Percentiles rank a stretch among this genome's conserved stretches.
These are phyloP conservation scores for Pseudorhombus dupliciocellatus DNA, from an alignment of 2,113 vertebrate species.

Conservation along the genomic window DNA sequence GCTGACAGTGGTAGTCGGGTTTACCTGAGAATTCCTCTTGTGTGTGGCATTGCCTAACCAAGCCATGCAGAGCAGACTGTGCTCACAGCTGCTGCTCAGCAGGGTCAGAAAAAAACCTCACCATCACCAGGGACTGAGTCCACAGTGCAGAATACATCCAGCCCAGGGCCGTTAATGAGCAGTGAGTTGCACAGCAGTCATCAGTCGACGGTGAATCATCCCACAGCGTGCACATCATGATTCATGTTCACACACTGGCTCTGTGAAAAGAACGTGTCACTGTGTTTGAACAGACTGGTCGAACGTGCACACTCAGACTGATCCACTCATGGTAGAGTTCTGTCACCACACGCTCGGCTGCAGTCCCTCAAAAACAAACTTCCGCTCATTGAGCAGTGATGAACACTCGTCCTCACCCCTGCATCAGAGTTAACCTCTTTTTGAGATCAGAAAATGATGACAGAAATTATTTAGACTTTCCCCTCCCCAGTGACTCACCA, in stretches of 20 bases:
- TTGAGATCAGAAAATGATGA: constrained; percentile 22
- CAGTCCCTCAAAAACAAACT: constrained; percentile 26
- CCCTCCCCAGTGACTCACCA: neutral
- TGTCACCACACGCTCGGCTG: neutral
- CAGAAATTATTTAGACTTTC: constrained; percentile 14
- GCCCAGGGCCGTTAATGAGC: constrained; percentile 12
- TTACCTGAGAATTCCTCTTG: constrained; percentile 35
- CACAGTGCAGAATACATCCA: constrained; percentile 22
- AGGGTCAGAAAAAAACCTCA: constrained; percentile 29
- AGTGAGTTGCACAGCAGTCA: constrained; percentile 29
- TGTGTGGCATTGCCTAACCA: constrained; percentile 22
- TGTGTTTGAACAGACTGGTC: constrained; percentile 24
- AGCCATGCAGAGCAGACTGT: constrained; percentile 18
- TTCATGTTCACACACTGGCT: constrained; percentile 32
- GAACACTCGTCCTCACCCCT: constrained; percentile 6
- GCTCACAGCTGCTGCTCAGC: constrained; percentile 12
- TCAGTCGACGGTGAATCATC: constrained; percentile 50
- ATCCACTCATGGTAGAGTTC: neutral
- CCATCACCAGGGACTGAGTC: constrained; percentile 16
- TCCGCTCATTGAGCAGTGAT: constrained; percentile 38
- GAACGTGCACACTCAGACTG: neutral
- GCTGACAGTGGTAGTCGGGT: constrained; percentile 13
- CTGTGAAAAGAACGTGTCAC: constrained; percentile 11
- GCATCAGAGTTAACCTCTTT: neutral
- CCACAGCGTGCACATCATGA: constrained; percentile 20